These are phyloP conservation scores for Hyphantria cunea DNA, from an alignment of 1,140 invertebrate species.

Conservation along the genomic window DNA sequence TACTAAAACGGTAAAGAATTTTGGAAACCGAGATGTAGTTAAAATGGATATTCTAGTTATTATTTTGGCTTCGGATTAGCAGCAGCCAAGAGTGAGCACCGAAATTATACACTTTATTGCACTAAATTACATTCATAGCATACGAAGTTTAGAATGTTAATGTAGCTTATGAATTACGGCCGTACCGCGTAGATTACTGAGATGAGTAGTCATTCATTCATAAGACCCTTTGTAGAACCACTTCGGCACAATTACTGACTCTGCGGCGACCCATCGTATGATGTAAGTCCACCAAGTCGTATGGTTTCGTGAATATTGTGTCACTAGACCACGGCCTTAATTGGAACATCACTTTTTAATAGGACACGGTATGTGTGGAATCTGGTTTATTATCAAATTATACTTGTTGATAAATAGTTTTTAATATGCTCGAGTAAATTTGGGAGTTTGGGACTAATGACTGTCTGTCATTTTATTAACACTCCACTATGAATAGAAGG, in stretches of 20 bases:
- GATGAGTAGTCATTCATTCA: conserved; percentile 62
- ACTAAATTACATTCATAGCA: conserved; percentile 4
- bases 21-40: no score
- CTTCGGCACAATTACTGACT: conserved; percentile 65
- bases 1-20: no score
- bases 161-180: conserved; percentile 20
- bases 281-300: conserved; percentile 31
- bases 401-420: not conserved
- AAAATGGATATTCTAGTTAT: no score
- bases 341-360: conserved; percentile 13
- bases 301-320: conserved; percentile 13
- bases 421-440: not conserved
- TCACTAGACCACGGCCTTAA: conserved; percentile 3
- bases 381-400: not conserved
- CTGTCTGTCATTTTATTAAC: no score
- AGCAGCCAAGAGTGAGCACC: not conserved
- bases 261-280: conserved; percentile 43
- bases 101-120: not conserved
- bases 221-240: conserved; percentile 51
- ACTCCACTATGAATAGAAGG: no score
- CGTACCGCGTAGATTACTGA: conserved; percentile 36
- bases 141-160: conserved; percentile 18
- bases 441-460: no score
- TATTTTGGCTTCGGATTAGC: no score
- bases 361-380: conserved; percentile 15